phyloP scores from a whole-genome alignment of 2,113 vertebrate species.

The Podarcis muralis region DNA sequence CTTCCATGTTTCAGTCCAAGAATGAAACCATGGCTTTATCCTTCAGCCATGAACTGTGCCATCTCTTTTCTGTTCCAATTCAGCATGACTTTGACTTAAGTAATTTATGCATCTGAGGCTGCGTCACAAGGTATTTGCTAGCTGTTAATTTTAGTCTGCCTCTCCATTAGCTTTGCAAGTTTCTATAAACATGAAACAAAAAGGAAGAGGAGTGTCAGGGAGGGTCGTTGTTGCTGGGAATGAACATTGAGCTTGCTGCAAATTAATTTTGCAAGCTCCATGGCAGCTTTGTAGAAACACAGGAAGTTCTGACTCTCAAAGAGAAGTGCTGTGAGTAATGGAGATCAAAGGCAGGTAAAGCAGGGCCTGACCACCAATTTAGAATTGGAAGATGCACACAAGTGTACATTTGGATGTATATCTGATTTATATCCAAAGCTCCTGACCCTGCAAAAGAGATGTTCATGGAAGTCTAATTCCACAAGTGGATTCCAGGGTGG shows the following conservation, averaged over 20 bases:
- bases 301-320: slow-evolving; percentile 46
- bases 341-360: background rate
- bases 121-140: slow-evolving; percentile 26
- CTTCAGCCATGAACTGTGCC: slow-evolving; percentile 24
- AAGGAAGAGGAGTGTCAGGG: slow-evolving; percentile 51
- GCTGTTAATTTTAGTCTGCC: slow-evolving; percentile 64
- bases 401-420: too few relatives aligned
- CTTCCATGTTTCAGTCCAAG: background rate
- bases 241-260: slow-evolving; percentile 43
- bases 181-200: slow-evolving; percentile 53
- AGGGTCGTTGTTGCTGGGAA: slow-evolving; percentile 32
- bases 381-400: background rate
- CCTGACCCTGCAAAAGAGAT: too few relatives aligned
- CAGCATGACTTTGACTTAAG: slow-evolving; percentile 42
- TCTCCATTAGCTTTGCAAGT: slow-evolving; percentile 51
- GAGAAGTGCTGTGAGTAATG: background rate
- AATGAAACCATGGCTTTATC: slow-evolving; percentile 17
- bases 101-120: slow-evolving; percentile 44
- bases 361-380: background rate
- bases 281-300: slow-evolving; percentile 24
- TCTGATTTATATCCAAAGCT: too few relatives aligned
- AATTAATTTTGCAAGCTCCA: slow-evolving; percentile 61
- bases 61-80: background rate
- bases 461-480: too few relatives aligned
- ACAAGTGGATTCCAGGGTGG: too few relatives aligned